Percentiles rank a stretch among this genome's conserved stretches.
These are phyloP conservation scores for Toxostoma redivivum DNA, from an alignment of 2,113 vertebrate species.

Conservation along the genomic window DNA sequence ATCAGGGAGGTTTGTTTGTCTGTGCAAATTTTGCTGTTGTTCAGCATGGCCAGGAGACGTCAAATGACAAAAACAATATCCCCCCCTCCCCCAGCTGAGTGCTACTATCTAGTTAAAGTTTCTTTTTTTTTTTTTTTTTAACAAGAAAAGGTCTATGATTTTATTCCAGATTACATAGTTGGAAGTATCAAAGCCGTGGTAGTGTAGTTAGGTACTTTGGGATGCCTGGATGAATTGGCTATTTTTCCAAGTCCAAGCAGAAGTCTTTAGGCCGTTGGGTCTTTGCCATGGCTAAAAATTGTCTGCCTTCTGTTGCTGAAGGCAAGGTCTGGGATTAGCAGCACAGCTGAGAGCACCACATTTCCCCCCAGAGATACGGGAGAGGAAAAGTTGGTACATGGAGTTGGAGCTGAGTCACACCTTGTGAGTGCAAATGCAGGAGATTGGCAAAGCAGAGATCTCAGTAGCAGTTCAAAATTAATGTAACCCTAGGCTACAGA, in stretches of 20 bases:
- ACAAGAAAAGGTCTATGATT: neutral
- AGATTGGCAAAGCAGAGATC: neutral
- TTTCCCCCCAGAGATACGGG: neutral
- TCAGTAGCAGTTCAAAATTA: neutral
- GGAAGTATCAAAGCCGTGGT: neutral
- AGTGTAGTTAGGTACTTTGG: neutral
- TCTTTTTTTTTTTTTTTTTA: neutral
- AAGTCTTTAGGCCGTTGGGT: neutral
- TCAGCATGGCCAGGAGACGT: neutral
- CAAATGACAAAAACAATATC: neutral
- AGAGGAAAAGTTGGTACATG: neutral
- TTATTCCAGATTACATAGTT: neutral
- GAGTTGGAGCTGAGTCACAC: neutral
- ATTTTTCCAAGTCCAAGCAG: neutral
- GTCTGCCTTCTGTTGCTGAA: neutral
- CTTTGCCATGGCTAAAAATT: neutral
- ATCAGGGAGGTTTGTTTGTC: neutral
- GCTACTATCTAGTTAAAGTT: neutral
- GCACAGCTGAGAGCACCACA: neutral
- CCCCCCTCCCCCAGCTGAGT: neutral
- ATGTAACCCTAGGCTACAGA: neutral
- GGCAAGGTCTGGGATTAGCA: neutral
- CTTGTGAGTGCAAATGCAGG: neutral
- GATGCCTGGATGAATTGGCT: neutral
- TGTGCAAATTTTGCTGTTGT: neutral